Conservation (phyloP, 2,113 vertebrate species). For the Ranitomeya variabilis region DNA sequence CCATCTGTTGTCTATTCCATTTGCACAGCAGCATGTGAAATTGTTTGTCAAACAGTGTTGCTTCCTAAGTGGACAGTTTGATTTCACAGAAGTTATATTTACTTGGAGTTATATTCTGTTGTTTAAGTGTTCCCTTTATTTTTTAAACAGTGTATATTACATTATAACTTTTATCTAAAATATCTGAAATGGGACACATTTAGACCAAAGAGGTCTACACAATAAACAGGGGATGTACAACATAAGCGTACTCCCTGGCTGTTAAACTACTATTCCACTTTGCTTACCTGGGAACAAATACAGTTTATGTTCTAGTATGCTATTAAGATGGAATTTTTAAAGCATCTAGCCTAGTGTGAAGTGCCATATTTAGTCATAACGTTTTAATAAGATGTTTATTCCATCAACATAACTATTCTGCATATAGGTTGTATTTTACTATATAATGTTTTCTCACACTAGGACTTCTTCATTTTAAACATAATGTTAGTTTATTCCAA, state of each 20-base stretch:
- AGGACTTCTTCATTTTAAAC: neutral
- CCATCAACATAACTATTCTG: neutral
- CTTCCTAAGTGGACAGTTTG: too few relatives aligned
- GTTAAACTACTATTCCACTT: neutral
- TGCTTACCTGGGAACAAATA: neutral
- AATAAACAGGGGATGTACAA: too few relatives aligned
- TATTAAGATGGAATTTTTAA: neutral
- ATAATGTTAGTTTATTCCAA: slow-evolving; percentile 15
- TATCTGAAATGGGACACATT: too few relatives aligned
- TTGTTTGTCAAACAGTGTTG: too few relatives aligned
- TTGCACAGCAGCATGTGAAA: too few relatives aligned
- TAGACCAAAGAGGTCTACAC: too few relatives aligned
- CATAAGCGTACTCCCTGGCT: neutral
- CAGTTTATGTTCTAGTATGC: neutral
- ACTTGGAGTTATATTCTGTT: too few relatives aligned
- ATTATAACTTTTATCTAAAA: too few relatives aligned
- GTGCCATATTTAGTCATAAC: neutral
- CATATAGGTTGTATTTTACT: neutral
- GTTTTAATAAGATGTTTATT: slow-evolving; percentile 18
- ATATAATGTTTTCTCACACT: neutral
- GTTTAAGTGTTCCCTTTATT: too few relatives aligned
- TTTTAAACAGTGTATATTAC: too few relatives aligned
- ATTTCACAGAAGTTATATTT: too few relatives aligned
- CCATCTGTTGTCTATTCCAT: too few relatives aligned
- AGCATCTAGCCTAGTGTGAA: neutral